phyloP scores from a whole-genome alignment of 2,113 vertebrate species.

The Proterorhinus semilunaris region DNA sequence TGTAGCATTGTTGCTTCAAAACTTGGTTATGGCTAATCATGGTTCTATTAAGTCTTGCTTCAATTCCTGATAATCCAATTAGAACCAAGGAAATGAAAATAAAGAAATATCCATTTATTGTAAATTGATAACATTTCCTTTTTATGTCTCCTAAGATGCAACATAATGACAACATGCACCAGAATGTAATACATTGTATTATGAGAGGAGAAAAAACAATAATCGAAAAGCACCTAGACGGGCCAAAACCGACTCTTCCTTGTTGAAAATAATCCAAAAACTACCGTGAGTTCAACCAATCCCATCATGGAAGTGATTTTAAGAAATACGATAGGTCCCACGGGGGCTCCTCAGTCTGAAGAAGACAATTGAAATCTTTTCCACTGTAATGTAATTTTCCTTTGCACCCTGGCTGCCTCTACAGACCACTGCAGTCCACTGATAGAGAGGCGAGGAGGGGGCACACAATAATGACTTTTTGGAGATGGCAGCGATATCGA shows the following conservation, averaged over 20 bases:
- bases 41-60: no score
- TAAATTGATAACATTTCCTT: no score
- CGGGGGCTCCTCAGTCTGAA: slow-evolving; percentile 18
- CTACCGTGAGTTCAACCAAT: slow-evolving; percentile 18
- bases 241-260: background rate
- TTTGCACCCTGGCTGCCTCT: slow-evolving; percentile 21
- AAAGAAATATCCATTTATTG: no score
- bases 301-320: slow-evolving; percentile 39
- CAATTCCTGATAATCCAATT: no score
- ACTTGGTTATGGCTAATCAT: no score
- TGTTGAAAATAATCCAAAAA: background rate
- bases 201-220: background rate
- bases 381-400: slow-evolving; percentile 52
- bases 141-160: no score
- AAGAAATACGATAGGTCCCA: slow-evolving; percentile 39
- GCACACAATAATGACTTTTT: slow-evolving; percentile 53
- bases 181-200: background rate
- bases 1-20: no score
- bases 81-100: no score
- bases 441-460: slow-evolving; percentile 21
- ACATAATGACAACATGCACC: no score
- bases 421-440: slow-evolving; percentile 33
- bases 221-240: background rate
- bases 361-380: slow-evolving; percentile 58
- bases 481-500: slow-evolving; percentile 58